phyloP scores from a whole-genome alignment of 2,113 vertebrate species.

The human (Homo sapiens) region DNA sequence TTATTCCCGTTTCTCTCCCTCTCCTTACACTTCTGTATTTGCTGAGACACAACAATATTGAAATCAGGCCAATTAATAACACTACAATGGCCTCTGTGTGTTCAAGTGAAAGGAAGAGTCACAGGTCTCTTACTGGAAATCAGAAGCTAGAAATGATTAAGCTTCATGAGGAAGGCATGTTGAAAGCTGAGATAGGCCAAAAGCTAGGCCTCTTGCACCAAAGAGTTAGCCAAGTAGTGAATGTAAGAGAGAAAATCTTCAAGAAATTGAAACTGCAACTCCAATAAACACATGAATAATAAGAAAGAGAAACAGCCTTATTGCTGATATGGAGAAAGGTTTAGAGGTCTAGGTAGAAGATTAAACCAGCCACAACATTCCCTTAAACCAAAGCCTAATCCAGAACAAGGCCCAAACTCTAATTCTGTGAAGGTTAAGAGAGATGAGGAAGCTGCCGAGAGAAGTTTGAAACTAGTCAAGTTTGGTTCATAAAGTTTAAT shows the following conservation, averaged over 20 bases:
- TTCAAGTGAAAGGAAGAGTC: not conserved
- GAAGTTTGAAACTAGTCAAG: not conserved
- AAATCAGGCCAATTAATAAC: not conserved
- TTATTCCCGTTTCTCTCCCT: not conserved
- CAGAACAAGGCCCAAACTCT: not conserved
- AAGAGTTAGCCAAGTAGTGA: not conserved
- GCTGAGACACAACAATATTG: not conserved
- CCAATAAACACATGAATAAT: not conserved
- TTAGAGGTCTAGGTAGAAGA: not conserved
- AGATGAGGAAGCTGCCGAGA: not conserved
- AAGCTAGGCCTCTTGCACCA: not conserved
- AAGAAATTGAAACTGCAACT: not conserved
- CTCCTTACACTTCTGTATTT: not conserved
- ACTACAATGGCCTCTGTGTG: not conserved
- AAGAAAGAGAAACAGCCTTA: not conserved
- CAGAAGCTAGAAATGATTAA: not conserved
- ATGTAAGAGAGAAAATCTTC: not conserved
- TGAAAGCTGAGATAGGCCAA: not conserved
- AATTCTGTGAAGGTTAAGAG: not conserved
- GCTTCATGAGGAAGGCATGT: not conserved
- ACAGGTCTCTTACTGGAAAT: not conserved
- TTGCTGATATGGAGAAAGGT: not conserved
- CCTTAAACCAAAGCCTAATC: not conserved
- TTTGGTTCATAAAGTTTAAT: not conserved
- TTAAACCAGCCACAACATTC: not conserved